Conservation (phyloP, 2,113 vertebrate genomes). For the Nesogale talazaci region DNA sequence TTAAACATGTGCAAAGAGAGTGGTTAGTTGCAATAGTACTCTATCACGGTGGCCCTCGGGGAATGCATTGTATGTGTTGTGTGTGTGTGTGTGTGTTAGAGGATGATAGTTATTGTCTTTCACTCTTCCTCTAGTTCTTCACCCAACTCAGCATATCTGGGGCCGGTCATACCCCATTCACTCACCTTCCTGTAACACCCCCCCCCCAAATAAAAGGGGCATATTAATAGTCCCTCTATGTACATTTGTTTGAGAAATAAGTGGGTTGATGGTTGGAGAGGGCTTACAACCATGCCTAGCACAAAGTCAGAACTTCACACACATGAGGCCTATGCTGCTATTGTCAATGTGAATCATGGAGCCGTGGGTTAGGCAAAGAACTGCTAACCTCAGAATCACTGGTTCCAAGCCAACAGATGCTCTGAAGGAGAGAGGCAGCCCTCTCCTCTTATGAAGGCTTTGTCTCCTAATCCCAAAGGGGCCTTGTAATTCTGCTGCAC, state of each 20-base stretch:
- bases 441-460: too few species aligned
- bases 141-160: neutral
- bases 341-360: neutral
- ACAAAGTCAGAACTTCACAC: neutral
- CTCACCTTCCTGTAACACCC: neutral
- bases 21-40: neutral
- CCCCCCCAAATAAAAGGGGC: neutral
- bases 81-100: too few species aligned
- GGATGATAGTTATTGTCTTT: neutral
- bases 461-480: too few species aligned
- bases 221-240: neutral
- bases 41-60: neutral
- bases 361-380: too few species aligned
- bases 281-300: neutral
- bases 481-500: too few species aligned
- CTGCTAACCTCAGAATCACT: too few species aligned
- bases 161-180: neutral
- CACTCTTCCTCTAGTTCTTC: neutral
- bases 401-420: too few species aligned
- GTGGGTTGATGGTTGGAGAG: neutral
- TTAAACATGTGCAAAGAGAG: neutral
- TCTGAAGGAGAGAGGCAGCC: too few species aligned
- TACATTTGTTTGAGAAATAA: neutral
- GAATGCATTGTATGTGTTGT: neutral
- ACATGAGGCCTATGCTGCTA: too few species aligned